Percentiles rank a stretch among this genome's conserved stretches.
phyloP scores from a whole-genome alignment of 1,140 invertebrate species.

The Adelges cooleyi region DNA sequence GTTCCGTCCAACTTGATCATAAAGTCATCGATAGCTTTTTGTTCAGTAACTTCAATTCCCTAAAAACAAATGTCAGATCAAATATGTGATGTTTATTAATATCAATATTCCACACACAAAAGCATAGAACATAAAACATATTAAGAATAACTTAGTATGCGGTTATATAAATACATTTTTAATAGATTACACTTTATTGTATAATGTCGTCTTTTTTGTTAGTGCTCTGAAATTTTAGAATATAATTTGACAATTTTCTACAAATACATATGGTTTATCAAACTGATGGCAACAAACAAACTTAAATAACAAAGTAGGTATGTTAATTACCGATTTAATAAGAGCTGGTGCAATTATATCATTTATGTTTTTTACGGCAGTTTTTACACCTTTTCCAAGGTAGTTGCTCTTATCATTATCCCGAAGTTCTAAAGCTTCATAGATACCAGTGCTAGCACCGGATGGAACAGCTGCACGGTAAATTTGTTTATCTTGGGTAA shows the following conservation, averaged over 20 bases:
- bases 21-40: slow-evolving; percentile 85
- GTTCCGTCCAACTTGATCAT: slow-evolving; percentile 90
- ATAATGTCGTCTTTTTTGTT: too few relatives aligned
- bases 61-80: slow-evolving; percentile 26
- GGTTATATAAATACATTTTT: too few relatives aligned
- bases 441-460: slow-evolving; percentile 91
- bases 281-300: too few relatives aligned
- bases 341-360: slow-evolving; percentile 71
- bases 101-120: too few relatives aligned
- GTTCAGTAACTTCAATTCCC: slow-evolving; percentile 75
- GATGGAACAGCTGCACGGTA: slow-evolving; percentile 97
- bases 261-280: too few relatives aligned
- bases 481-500: slow-evolving; percentile 36
- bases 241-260: too few relatives aligned
- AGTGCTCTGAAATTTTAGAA: too few relatives aligned
- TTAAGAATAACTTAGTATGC: too few relatives aligned
- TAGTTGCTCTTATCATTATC: slow-evolving; percentile 83
- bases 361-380: slow-evolving; percentile 90
- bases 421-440: slow-evolving; percentile 92
- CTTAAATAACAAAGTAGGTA: too few relatives aligned
- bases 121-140: too few relatives aligned
- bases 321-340: slow-evolving; percentile 49
- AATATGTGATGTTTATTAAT: background rate
- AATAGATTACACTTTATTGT: too few relatives aligned
- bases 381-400: slow-evolving; percentile 88